phyloP scores from a whole-genome alignment of 2,113 vertebrate genomes.

The Nothocercus julius region DNA sequence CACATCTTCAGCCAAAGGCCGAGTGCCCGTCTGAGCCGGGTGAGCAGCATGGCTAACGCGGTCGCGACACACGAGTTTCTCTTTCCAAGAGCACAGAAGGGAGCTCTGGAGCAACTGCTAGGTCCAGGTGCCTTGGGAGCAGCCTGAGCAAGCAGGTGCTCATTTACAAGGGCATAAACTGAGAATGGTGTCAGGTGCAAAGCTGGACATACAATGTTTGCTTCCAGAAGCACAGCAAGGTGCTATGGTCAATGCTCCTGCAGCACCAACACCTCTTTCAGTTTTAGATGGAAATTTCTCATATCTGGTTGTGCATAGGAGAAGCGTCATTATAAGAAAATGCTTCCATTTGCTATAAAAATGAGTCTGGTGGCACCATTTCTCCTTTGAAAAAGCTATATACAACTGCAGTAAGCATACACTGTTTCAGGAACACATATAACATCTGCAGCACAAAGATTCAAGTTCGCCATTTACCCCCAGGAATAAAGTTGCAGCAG shows the following conservation, averaged over 20 bases:
- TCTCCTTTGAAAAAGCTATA: neutral
- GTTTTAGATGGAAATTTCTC: neutral
- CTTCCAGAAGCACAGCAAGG: neutral
- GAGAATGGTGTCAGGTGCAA: neutral
- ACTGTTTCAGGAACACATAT: neutral
- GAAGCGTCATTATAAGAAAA: neutral
- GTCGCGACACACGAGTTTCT: accelerated
- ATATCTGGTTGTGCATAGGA: neutral
- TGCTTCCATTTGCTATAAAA: neutral
- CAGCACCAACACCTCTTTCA: neutral
- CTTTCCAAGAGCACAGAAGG: neutral
- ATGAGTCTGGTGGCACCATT: neutral
- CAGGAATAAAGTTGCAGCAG: neutral
- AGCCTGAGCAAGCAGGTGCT: neutral
- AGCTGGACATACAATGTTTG: neutral
- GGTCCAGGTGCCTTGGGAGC: neutral
- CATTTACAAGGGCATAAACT: neutral
- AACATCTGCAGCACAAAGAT: neutral
- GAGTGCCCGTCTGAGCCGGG: neutral
- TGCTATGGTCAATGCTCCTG: accelerated
- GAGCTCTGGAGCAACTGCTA: neutral
- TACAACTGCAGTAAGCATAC: neutral
- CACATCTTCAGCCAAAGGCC: conserved; percentile 32
- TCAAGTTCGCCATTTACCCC: neutral
- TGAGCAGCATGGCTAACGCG: neutral